These are phyloP conservation scores for Papilio helenus DNA, from an alignment of 1,140 invertebrate species.

Conservation along the genomic window DNA sequence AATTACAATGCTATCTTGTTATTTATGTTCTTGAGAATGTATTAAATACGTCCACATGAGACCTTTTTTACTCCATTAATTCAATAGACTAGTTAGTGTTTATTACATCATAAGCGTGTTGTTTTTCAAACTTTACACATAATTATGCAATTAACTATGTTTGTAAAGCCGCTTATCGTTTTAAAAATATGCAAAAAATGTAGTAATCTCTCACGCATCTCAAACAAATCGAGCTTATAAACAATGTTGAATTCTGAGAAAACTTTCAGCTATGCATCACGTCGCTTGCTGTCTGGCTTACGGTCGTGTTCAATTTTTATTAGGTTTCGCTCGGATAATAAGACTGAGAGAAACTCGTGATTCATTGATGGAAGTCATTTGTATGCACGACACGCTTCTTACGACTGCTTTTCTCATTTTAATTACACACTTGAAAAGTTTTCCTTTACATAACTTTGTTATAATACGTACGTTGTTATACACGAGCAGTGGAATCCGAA, in stretches of 20 bases:
- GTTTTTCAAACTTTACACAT: slow-evolving; percentile 31
- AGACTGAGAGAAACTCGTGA: slow-evolving; percentile 27
- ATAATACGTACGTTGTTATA: neutral
- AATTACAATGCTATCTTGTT: neutral
- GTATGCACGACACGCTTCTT: slow-evolving; percentile 24
- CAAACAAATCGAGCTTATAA: slow-evolving; percentile 29
- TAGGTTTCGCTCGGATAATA: slow-evolving; percentile 29
- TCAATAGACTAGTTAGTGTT: neutral
- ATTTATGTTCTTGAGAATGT: neutral
- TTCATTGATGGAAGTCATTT: slow-evolving; percentile 29
- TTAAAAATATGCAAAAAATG: slow-evolving; percentile 3
- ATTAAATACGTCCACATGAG: neutral
- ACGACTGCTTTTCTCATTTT: slow-evolving; percentile 23
- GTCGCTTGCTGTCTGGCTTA: slow-evolving; percentile 16
- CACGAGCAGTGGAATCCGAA: neutral
- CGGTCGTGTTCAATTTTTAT: slow-evolving; percentile 32
- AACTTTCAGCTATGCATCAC: slow-evolving; percentile 37
- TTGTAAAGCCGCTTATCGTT: slow-evolving; percentile 11
- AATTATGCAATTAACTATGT: slow-evolving; percentile 15
- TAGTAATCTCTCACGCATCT: slow-evolving; percentile 27
- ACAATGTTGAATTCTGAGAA: slow-evolving; percentile 40
- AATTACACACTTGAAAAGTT: slow-evolving; percentile 12
- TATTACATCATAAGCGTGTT: slow-evolving; percentile 9
- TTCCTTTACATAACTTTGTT: neutral
- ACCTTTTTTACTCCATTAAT: neutral